Evolutionary conservation across 2,888 invertebrate genomes (phyloP).

Genomic region (Dynastes hyllus): DNA sequence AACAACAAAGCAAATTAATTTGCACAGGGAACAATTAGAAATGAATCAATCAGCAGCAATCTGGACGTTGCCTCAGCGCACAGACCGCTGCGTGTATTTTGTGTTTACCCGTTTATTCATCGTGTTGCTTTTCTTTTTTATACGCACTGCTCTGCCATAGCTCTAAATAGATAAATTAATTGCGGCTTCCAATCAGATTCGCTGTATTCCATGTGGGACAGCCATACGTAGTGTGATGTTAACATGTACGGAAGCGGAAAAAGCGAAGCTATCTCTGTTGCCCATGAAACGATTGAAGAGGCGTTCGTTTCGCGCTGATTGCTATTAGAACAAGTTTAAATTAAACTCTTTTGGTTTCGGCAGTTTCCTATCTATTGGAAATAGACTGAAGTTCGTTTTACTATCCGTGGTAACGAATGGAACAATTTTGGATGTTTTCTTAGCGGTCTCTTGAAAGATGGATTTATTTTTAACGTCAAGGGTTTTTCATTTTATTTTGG

Average conservation of each 20-base stretch:
- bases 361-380: not conserved
- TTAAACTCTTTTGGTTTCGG: slow-evolving; percentile 9
- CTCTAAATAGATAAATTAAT: slow-evolving; percentile 34
- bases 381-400: not conserved
- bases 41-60: slow-evolving; percentile 28
- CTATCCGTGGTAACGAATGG: too few relatives aligned
- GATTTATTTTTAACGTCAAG: too few relatives aligned
- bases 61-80: not conserved
- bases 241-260: not conserved
- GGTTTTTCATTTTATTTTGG: too few relatives aligned
- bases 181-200: slow-evolving; percentile 25
- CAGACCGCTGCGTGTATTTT: not conserved
- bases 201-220: slow-evolving; percentile 3
- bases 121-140: not conserved
- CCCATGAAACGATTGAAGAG: not conserved
- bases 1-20: slow-evolving; percentile 23
- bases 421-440: too few relatives aligned
- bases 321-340: slow-evolving; percentile 1
- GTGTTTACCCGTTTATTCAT: slow-evolving; percentile 2
- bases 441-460: too few relatives aligned
- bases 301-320: not conserved
- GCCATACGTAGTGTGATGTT: not conserved
- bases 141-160: not conserved
- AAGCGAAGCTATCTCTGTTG: too few relatives aligned
- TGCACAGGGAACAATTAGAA: slow-evolving; percentile 25